phyloP scores from a whole-genome alignment of 2,797 vertebrate species.

The Octomys mimax region DNA sequence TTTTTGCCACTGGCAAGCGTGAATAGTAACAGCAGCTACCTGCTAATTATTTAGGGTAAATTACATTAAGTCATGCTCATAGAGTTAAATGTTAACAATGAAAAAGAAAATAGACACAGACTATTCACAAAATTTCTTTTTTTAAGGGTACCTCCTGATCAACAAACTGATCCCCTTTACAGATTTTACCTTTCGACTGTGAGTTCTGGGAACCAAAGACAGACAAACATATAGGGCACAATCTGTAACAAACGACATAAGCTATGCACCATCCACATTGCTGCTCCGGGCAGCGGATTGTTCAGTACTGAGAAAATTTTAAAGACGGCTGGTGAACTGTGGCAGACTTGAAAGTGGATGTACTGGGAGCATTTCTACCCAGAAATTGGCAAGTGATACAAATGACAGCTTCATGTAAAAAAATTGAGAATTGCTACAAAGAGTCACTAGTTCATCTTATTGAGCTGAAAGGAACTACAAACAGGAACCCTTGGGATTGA shows the following conservation, averaged over 20 bases:
- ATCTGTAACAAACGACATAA: background rate
- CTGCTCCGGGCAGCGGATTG: background rate
- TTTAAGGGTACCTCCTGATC: background rate
- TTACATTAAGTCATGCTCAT: background rate
- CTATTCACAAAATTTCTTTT: background rate
- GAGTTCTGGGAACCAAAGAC: background rate
- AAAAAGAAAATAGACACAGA: background rate
- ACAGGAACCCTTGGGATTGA: background rate
- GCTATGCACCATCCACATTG: background rate
- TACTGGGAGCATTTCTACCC: background rate
- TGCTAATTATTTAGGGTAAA: background rate
- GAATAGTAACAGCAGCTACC: background rate
- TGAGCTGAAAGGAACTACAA: background rate
- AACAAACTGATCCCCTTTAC: background rate
- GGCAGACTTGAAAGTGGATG: background rate
- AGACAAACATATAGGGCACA: background rate
- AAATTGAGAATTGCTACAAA: background rate
- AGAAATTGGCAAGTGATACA: background rate
- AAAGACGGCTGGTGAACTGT: background rate
- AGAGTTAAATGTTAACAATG: background rate
- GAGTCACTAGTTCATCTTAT: background rate
- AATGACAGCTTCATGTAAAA: background rate
- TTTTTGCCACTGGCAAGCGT: background rate
- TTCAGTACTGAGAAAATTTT: background rate
- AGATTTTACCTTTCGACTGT: background rate